Conservation (phyloP, 2,113 vertebrate species). For the Pelodiscus sinensis region DNA sequence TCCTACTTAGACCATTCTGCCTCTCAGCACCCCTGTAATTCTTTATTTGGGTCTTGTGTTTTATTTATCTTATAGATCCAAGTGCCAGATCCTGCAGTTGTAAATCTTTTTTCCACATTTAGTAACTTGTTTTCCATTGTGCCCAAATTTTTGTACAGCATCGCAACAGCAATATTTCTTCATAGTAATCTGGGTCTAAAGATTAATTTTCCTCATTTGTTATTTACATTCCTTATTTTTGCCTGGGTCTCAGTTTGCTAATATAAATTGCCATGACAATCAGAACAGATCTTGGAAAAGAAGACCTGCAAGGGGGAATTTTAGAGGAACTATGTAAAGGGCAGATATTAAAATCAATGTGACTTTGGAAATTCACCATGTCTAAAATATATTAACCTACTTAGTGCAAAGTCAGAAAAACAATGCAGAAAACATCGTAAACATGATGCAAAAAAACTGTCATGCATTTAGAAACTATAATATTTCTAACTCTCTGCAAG, state of each 20-base stretch:
- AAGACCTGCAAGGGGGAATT: neutral
- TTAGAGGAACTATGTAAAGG: neutral
- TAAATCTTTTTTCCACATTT: neutral
- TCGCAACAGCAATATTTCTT: neutral
- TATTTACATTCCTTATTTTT: neutral
- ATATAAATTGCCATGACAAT: neutral
- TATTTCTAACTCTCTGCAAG: neutral
- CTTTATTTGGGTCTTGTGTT: neutral
- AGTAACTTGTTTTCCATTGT: neutral
- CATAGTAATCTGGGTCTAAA: neutral
- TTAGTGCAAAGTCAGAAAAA: neutral
- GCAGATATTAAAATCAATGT: neutral
- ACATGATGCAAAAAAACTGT: neutral
- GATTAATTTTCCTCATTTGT: neutral
- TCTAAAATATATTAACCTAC: neutral
- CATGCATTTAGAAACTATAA: neutral
- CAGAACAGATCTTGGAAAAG: neutral
- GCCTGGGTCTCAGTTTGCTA: neutral
- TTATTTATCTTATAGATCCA: no score
- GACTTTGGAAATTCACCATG: neutral
- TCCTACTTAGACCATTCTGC: neutral
- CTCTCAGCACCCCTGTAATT: accelerated
- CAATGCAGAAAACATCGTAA: neutral
- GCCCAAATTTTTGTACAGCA: neutral
- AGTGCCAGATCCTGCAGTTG: neutral